A percentile compares a stretch with the other conserved stretches of the same genome.
These are phyloP conservation scores for Charaxes varanes DNA, from an alignment of 1,140 invertebrate species.

Conservation along the genomic window DNA sequence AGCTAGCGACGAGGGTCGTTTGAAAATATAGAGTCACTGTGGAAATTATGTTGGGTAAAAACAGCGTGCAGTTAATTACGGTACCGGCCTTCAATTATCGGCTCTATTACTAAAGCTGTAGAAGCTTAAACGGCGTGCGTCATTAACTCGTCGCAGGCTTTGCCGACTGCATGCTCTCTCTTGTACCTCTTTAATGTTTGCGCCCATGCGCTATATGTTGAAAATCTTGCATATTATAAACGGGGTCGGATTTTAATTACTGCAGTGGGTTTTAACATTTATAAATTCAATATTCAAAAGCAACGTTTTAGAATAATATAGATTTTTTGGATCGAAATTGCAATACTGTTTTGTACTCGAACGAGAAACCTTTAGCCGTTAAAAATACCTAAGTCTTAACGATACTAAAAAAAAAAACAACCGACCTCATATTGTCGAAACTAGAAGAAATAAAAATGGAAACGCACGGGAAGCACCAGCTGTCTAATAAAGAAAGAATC, in stretches of 20 bases:
- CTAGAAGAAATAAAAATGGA: too few relatives aligned
- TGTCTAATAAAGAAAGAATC: too few relatives aligned
- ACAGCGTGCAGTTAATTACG: conserved; percentile 29
- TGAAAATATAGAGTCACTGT: conserved; percentile 33
- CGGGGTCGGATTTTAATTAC: conserved; percentile 7
- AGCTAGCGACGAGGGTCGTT: conserved; percentile 24
- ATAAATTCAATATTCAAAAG: too few relatives aligned
- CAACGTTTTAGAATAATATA: too few relatives aligned
- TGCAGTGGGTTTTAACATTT: not conserved
- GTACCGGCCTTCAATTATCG: conserved; percentile 5
- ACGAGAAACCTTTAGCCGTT: too few relatives aligned
- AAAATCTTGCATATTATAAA: conserved; percentile 13
- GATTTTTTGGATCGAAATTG: too few relatives aligned
- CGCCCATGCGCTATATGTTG: conserved; percentile 7
- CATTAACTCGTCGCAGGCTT: not conserved
- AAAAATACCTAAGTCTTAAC: too few relatives aligned
- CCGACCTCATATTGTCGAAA: too few relatives aligned
- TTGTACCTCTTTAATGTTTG: conserved; percentile 10
- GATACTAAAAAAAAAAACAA: too few relatives aligned
- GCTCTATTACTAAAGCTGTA: conserved; percentile 8
- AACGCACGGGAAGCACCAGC: too few relatives aligned
- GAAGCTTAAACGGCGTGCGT: conserved; percentile 5
- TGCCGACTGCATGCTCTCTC: conserved; percentile 18
- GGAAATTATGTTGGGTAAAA: conserved; percentile 31
- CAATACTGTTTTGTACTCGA: too few relatives aligned